Conservation (phyloP, 2,113 vertebrate species). For the Mungos mungo region DNA sequence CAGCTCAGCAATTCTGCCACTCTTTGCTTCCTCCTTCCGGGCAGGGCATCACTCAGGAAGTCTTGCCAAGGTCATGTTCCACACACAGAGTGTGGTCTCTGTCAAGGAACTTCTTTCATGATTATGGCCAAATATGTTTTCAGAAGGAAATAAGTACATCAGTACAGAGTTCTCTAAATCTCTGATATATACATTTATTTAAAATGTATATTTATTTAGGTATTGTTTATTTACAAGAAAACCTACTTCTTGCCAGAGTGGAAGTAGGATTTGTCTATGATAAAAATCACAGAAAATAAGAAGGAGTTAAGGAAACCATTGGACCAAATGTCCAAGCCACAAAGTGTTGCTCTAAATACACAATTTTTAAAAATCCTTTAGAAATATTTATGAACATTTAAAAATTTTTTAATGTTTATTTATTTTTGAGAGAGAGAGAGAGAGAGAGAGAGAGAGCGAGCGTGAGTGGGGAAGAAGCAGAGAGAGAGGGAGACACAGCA, state of each 20-base stretch:
- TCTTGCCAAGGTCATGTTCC: background rate
- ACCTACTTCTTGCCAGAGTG: background rate
- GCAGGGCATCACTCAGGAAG: background rate
- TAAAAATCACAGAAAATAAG: slow-evolving; percentile 20
- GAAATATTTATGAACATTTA: background rate
- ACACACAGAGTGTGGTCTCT: background rate
- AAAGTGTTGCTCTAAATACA: background rate
- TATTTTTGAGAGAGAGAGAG: no score
- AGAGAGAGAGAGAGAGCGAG: no score
- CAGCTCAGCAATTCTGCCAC: background rate
- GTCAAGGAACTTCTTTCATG: background rate
- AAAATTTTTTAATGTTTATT: no score
- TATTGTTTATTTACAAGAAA: slow-evolving; percentile 36
- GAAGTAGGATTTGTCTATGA: background rate
- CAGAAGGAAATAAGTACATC: background rate
- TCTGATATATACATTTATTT: background rate
- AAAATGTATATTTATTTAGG: background rate
- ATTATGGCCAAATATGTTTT: background rate
- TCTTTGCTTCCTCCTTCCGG: background rate
- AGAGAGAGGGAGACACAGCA: no score
- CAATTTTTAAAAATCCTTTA: background rate
- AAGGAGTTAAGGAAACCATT: background rate
- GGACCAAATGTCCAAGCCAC: background rate
- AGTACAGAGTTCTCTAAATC: background rate
- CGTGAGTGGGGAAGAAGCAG: no score